Evolutionary conservation across 1,140 invertebrate species (phyloP).

Genomic region (Myzus persicae): DNA sequence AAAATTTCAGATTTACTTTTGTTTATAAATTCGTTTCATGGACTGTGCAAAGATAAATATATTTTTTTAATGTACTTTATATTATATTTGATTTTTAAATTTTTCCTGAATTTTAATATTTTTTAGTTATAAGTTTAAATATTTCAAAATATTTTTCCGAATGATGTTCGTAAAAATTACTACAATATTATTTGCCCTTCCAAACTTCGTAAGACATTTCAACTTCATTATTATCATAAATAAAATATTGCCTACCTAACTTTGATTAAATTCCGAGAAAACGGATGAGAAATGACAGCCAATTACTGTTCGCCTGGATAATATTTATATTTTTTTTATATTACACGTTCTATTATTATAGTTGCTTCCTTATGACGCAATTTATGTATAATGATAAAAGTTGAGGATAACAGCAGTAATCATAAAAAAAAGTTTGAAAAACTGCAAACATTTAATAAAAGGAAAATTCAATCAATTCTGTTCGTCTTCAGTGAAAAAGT

Average conservation of each 20-base stretch:
- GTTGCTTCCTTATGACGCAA: not conserved
- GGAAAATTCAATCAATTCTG: not conserved
- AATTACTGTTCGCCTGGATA: not conserved
- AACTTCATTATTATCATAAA: not conserved
- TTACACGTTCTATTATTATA: not conserved
- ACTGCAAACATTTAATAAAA: not conserved
- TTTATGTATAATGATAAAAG: constrained; percentile 19
- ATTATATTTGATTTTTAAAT: not conserved
- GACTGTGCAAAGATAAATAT: not conserved
- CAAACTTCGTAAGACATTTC: not conserved
- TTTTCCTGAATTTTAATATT: too few relatives aligned
- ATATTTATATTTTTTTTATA: not conserved
- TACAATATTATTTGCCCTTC: not conserved
- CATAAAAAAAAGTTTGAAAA: not conserved
- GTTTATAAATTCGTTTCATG: not conserved
- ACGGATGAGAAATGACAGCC: not conserved
- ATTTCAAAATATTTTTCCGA: not conserved
- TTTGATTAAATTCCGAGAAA: not conserved
- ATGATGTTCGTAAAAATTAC: not conserved
- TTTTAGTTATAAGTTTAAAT: not conserved
- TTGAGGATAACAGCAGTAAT: not conserved
- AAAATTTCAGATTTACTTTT: not conserved
- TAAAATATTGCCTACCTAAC: not conserved
- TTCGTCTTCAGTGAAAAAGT: not conserved
- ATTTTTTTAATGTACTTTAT: not conserved